These are phyloP conservation scores for Tetraodon nigroviridis DNA, from an alignment of 2,113 vertebrate species.

Conservation along the genomic window DNA sequence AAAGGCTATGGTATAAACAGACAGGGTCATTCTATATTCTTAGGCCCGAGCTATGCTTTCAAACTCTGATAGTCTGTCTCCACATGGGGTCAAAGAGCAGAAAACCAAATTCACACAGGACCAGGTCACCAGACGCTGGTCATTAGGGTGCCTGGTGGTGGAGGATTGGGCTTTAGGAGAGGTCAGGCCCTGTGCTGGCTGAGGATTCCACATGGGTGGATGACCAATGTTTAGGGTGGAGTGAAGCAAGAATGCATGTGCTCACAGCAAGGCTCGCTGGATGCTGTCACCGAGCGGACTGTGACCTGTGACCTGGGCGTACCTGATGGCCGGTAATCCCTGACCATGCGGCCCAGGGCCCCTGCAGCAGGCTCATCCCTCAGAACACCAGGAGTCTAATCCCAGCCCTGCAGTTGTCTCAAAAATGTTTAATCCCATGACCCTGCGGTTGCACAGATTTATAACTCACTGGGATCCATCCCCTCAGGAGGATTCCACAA, in stretches of 20 bases:
- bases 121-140: constrained; percentile 34
- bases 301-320: constrained; percentile 22
- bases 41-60: not conserved
- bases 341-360: constrained; percentile 43
- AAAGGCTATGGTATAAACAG: not conserved
- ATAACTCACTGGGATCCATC: constrained; percentile 19
- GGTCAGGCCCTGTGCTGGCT: constrained; percentile 21
- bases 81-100: not conserved
- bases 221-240: constrained; percentile 32
- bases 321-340: constrained; percentile 40
- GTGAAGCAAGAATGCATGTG: constrained; percentile 6
- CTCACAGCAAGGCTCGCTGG: constrained; percentile 15
- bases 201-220: constrained; percentile 35
- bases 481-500: constrained; percentile 21
- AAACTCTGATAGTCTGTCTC: not conserved
- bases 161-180: constrained; percentile 5
- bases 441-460: constrained; percentile 28
- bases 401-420: constrained; percentile 4
- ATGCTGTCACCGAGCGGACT: constrained; percentile 16
- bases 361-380: constrained; percentile 17
- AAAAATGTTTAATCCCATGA: constrained; percentile 44
- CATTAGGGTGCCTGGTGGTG: constrained; percentile 26
- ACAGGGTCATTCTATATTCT: not conserved
- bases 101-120: constrained; percentile 9
- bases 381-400: constrained; percentile 24